A percentile compares a stretch with the other conserved stretches of the same genome.
These are phyloP conservation scores for Arctia plantaginis DNA, from an alignment of 2,888 invertebrate species.

Conservation along the genomic window DNA sequence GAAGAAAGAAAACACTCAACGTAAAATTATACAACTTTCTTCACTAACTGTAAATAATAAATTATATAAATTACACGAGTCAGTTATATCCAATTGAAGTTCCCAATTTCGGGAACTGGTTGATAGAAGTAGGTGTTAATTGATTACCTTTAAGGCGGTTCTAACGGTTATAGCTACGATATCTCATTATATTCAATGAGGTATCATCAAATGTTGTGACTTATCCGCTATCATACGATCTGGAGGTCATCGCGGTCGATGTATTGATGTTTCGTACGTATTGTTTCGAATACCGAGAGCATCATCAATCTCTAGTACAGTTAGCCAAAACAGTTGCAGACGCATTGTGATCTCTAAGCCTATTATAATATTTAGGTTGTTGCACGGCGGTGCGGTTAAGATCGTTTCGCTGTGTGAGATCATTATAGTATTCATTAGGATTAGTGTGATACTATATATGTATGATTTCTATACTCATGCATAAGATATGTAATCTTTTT, in stretches of 20 bases:
- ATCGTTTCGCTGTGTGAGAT: conserved; percentile 40
- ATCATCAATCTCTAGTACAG: conserved; percentile 77
- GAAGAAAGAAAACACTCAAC: conserved; percentile 7
- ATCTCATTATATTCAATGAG: conserved; percentile 65
- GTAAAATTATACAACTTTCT: conserved; percentile 30
- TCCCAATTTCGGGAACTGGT: conserved; percentile 41
- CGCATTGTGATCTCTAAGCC: conserved; percentile 61
- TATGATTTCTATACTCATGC: conserved; percentile 45
- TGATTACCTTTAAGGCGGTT: conserved; percentile 57
- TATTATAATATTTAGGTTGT: conserved; percentile 62
- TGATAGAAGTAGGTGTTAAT: conserved; percentile 67
- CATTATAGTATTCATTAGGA: conserved; percentile 43
- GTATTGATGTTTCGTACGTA: conserved; percentile 70
- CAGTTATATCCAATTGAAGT: conserved; percentile 46
- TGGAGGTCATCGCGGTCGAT: conserved; percentile 67
- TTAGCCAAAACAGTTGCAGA: conserved; percentile 60
- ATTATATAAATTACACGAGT: conserved; percentile 47
- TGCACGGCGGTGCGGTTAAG: conserved; percentile 45
- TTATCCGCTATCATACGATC: conserved; percentile 64
- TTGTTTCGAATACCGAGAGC: conserved; percentile 76
- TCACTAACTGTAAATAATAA: conserved; percentile 43
- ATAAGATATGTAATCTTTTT: conserved; percentile 9
- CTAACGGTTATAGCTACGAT: conserved; percentile 58
- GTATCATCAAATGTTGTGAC: conserved; percentile 73
- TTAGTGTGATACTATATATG: conserved; percentile 47